Evolutionary conservation across 2,888 invertebrate species (phyloP).

Genomic region (Pheosia tremula): DNA sequence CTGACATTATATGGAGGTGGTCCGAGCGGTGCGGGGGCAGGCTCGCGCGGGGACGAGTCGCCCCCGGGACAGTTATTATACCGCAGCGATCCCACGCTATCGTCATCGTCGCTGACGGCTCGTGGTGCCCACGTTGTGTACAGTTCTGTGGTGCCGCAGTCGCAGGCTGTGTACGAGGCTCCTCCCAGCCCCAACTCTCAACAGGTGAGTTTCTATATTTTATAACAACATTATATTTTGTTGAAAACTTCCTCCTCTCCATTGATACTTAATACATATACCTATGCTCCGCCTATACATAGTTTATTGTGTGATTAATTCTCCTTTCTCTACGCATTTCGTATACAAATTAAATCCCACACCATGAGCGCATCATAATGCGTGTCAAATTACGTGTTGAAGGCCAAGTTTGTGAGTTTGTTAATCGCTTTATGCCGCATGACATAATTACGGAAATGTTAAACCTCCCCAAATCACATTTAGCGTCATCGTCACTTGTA

Average conservation of each 20-base stretch:
- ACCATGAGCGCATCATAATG: no score
- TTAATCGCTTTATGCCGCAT: not conserved
- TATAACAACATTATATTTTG: no score
- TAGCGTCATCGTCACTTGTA: not conserved
- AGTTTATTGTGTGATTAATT: no score
- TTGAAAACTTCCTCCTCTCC: no score
- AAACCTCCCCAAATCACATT: no score
- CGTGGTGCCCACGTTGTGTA: conserved; percentile 81
- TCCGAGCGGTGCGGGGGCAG: conserved; percentile 46
- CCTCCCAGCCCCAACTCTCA: conserved; percentile 85
- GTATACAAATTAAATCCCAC: no score
- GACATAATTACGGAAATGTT: not conserved
- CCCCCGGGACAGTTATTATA: conserved; percentile 85
- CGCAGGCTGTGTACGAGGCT: conserved; percentile 79
- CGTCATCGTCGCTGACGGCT: conserved; percentile 83
- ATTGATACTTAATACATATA: no score
- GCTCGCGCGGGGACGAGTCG: conserved; percentile 74
- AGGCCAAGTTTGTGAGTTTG: no score
- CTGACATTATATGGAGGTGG: conserved; percentile 66
- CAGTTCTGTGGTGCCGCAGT: conserved; percentile 72
- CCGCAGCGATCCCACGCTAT: conserved; percentile 87
- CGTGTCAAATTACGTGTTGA: no score
- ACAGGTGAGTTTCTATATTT: conserved; percentile 60
- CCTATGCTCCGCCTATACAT: no score
- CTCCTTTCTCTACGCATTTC: no score